A percentile compares a stretch with the other conserved stretches of the same genome.
Evolutionary conservation across 2,113 vertebrate genomes (phyloP).

Genomic region (Isichthys henryi): DNA sequence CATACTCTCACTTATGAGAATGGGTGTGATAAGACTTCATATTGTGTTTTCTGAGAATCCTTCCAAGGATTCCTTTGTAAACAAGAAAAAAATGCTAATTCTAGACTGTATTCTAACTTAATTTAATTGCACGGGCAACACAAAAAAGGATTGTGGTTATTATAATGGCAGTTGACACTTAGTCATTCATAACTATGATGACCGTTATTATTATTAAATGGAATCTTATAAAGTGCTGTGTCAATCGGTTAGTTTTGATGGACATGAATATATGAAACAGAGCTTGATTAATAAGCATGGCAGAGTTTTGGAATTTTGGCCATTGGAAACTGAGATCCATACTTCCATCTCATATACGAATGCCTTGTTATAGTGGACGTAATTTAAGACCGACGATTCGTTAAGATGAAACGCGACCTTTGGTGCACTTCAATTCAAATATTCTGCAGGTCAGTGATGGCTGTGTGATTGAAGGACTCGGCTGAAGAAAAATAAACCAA

Average conservation of each 20-base stretch:
- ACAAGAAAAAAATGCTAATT: not conserved
- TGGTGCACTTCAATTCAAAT: conserved; percentile 52
- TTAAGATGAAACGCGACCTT: conserved; percentile 55
- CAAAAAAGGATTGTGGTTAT: not conserved
- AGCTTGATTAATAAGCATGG: conserved; percentile 60
- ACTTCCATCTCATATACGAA: conserved; percentile 55
- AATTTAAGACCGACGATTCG: conserved; percentile 55
- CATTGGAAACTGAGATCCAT: conserved; percentile 51
- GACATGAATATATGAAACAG: conserved; percentile 45
- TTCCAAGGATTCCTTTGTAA: not conserved
- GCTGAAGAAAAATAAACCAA: not conserved
- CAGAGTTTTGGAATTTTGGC: conserved; percentile 31
- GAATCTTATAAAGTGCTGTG: conserved; percentile 53
- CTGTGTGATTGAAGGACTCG: not conserved
- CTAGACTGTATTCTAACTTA: not conserved
- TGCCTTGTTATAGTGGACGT: conserved; percentile 49
- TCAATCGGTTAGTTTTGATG: conserved; percentile 61
- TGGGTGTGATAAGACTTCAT: conserved; percentile 10
- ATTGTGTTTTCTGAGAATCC: not conserved
- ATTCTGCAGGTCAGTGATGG: conserved; percentile 36
- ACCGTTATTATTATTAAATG: conserved; percentile 54
- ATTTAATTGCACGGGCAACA: not conserved
- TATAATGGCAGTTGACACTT: conserved; percentile 33
- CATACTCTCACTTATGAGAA: conserved; percentile 10
- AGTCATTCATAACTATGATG: conserved; percentile 49